These are phyloP conservation scores for Acronicta psi DNA, from an alignment of 2,888 invertebrate genomes.

Conservation along the genomic window DNA sequence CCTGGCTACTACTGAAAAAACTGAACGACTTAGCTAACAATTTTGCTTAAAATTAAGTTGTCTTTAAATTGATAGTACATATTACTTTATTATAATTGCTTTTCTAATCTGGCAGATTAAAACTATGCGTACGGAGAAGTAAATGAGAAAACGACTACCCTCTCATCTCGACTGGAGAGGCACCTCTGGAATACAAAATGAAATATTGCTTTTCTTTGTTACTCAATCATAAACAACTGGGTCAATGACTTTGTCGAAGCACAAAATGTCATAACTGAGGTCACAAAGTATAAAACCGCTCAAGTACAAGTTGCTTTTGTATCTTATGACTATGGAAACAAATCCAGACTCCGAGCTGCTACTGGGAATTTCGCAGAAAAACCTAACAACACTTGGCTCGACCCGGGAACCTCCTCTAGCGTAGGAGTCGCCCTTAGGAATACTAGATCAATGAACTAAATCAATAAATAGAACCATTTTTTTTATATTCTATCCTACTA, in stretches of 20 bases:
- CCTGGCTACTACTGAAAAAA: no score
- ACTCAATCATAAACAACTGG: slow-evolving; percentile 27
- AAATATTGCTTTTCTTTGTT: slow-evolving; percentile 41
- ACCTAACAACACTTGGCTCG: no score
- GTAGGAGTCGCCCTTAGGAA: no score
- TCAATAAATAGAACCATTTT: no score
- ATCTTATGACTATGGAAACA: neutral
- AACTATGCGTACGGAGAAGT: slow-evolving; percentile 24
- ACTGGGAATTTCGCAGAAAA: no score
- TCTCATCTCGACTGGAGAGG: slow-evolving; percentile 29
- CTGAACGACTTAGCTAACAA: no score
- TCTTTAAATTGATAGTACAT: neutral
- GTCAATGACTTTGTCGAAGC: slow-evolving; percentile 33
- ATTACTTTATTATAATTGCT: neutral
- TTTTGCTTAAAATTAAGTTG: no score
- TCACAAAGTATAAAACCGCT: slow-evolving; percentile 12
- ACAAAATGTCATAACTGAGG: slow-evolving; percentile 16
- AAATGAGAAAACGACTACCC: slow-evolving; percentile 14
- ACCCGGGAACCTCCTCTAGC: no score
- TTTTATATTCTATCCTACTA: no score
- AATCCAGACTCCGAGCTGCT: no score
- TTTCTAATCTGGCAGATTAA: slow-evolving; percentile 10
- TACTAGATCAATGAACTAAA: no score
- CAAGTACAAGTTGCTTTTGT: neutral
- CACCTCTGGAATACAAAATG: slow-evolving; percentile 28